A percentile compares a stretch with the other conserved stretches of the same genome.
Conservation (phyloP, 2,797 vertebrate genomes). For the Danio jaintianensis region DNA sequence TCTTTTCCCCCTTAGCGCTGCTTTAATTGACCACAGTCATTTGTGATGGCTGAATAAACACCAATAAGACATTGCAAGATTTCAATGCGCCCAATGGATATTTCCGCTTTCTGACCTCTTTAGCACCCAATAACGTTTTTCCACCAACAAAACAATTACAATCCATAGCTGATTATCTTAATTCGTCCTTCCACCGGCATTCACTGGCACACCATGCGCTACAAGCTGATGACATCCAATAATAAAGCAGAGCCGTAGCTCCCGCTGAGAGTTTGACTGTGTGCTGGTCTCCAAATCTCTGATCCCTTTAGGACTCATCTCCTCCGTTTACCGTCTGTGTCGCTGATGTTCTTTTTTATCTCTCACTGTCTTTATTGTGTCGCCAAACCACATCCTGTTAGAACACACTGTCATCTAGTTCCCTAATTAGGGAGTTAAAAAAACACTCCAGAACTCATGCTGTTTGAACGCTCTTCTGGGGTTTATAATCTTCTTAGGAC, state of each 20-base stretch:
- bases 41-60: not conserved
- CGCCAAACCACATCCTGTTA: conserved; percentile 73
- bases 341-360: conserved; percentile 70
- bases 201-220: not conserved
- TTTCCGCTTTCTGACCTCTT: not conserved
- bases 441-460: conserved; percentile 52
- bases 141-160: not conserved
- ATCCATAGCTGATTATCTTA: not conserved
- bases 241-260: not conserved
- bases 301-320: conserved; percentile 62
- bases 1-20: not conserved
- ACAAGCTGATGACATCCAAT: not conserved
- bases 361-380: conserved; percentile 63
- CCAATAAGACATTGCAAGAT: not conserved
- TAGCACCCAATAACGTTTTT: not conserved
- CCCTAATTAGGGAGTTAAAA: conserved; percentile 75
- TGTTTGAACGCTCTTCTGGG: conserved; percentile 42
- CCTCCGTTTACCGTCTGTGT: conserved; percentile 68
- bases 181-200: not conserved
- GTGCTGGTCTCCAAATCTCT: conserved; percentile 14
- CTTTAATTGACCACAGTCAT: not conserved
- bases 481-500: conserved; percentile 21
- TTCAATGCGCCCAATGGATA: not conserved
- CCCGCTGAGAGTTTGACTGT: conserved; percentile 6
- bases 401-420: conserved; percentile 68